A percentile compares a stretch with the other conserved stretches of the same genome.
Evolutionary conservation across 2,797 vertebrate species (phyloP).

Genomic region (Lutjanus campechanus): DNA sequence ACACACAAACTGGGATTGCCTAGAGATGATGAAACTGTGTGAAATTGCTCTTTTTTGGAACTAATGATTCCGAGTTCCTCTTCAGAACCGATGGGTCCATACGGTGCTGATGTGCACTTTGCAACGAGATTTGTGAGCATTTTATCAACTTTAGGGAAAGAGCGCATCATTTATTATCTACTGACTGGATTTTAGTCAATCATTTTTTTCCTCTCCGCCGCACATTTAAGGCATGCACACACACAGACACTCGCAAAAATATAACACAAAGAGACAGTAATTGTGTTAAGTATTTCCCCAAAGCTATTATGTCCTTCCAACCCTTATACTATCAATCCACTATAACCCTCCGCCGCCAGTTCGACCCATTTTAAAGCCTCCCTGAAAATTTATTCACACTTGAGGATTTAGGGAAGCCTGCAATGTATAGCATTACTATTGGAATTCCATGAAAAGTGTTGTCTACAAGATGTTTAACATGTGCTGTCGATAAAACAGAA

Average conservation of each 20-base stretch:
- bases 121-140: conserved; percentile 40
- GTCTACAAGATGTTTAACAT: conserved; percentile 22
- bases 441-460: conserved; percentile 33
- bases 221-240: conserved; percentile 13
- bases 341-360: conserved; percentile 33
- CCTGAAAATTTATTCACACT: conserved; percentile 34
- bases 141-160: conserved; percentile 41
- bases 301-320: conserved; percentile 20
- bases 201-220: background rate
- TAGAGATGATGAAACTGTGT: conserved; percentile 76
- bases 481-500: conserved; percentile 23
- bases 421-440: conserved; percentile 28
- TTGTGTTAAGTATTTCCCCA: conserved; percentile 37
- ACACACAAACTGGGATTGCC: conserved; percentile 41
- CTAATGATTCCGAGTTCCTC: conserved; percentile 71
- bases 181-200: conserved; percentile 19
- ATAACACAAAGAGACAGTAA: conserved; percentile 22
- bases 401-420: conserved; percentile 29
- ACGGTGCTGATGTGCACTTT: conserved; percentile 45
- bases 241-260: conserved; percentile 5
- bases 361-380: conserved; percentile 36
- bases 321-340: conserved; percentile 10
- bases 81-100: conserved; percentile 48
- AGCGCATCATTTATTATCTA: conserved; percentile 30
- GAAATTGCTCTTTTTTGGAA: conserved; percentile 73